Conservation (phyloP, 1,140 invertebrate species). For the Caerostris extrusa region DNA sequence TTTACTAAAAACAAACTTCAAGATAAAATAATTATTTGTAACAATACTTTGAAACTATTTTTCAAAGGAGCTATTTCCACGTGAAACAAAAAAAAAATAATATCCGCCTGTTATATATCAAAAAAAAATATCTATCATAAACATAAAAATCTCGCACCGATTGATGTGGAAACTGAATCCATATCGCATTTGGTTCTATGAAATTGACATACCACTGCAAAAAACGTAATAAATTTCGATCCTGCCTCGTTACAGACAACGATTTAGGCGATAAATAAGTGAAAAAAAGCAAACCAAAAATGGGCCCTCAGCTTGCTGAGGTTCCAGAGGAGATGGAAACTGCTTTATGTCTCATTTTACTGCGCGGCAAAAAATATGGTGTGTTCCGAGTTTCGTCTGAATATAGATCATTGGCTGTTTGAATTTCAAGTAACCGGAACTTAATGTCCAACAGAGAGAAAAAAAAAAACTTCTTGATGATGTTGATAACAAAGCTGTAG, state of each 20-base stretch:
- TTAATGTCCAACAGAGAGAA: background rate
- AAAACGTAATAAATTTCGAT: conserved; percentile 56
- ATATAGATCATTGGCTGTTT: conserved; percentile 7
- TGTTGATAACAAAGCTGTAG: background rate
- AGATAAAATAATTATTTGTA: background rate
- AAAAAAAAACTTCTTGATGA: background rate
- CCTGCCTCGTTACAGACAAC: conserved; percentile 55
- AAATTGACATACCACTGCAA: conserved; percentile 55
- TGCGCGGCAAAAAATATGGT: background rate
- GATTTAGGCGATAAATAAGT: conserved; percentile 34
- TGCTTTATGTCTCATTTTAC: conserved; percentile 18
- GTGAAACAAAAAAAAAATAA: background rate
- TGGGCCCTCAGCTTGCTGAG: background rate
- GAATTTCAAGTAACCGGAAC: conserved; percentile 6
- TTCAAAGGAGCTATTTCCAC: background rate
- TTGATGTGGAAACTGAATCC: background rate
- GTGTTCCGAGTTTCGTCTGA: background rate
- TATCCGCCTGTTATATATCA: conserved; percentile 20
- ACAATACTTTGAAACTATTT: background rate
- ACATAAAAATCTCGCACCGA: conserved; percentile 8
- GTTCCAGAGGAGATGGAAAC: background rate
- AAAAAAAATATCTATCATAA: conserved; percentile 34
- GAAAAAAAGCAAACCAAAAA: conserved; percentile 12
- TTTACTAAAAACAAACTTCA: too few species aligned
- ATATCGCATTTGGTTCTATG: conserved; percentile 8